These are phyloP conservation scores for Bombus pascuorum DNA, from an alignment of 1,140 invertebrate genomes.

Conservation along the genomic window DNA sequence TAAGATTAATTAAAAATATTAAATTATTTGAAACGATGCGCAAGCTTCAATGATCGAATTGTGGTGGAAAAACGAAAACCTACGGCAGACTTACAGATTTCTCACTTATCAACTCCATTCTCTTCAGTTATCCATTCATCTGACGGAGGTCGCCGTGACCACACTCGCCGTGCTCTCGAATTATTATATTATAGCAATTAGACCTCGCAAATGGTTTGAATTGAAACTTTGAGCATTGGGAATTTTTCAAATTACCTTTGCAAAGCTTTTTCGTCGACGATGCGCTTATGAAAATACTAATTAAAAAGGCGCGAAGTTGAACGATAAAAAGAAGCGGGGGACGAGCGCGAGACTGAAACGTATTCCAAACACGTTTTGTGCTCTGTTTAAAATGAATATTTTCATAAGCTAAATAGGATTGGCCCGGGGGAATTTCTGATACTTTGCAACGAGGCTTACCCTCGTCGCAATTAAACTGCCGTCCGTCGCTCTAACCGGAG, in stretches of 20 bases:
- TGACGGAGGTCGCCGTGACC: slow-evolving; percentile 50
- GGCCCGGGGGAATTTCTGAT: background rate
- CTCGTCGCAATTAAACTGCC: background rate
- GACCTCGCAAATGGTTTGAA: too few relatives aligned
- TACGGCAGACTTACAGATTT: background rate
- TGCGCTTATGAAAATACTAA: background rate
- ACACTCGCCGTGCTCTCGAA: background rate
- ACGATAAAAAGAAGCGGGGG: too few relatives aligned
- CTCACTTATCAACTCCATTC: slow-evolving; percentile 52
- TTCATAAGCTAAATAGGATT: background rate
- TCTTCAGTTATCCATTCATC: slow-evolving; percentile 42
- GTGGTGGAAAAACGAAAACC: background rate
- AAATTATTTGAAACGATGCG: too few relatives aligned
- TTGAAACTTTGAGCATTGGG: background rate
- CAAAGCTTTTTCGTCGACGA: background rate
- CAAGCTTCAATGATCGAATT: background rate
- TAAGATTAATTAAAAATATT: too few relatives aligned
- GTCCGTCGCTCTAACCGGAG: too few relatives aligned
- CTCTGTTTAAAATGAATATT: background rate
- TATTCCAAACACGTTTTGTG: background rate
- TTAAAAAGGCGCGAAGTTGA: background rate
- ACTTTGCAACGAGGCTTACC: too few relatives aligned
- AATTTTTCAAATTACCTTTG: background rate
- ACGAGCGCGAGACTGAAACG: background rate
- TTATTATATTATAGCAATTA: background rate